phyloP scores from a whole-genome alignment of 2,888 invertebrate species.

The Emmelina monodactyla region DNA sequence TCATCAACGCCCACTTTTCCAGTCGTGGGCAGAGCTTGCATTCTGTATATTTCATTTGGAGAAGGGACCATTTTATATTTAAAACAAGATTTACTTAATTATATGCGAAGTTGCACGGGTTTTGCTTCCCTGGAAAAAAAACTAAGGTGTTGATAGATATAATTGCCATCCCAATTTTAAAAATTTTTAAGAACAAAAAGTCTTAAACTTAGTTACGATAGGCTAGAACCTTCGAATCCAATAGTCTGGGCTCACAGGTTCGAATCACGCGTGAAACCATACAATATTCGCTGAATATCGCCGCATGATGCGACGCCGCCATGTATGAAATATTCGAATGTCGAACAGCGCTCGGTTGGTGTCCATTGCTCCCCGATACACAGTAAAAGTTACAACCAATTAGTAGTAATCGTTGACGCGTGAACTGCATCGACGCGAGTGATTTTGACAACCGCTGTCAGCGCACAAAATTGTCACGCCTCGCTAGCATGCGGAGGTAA shows the following conservation, averaged over 20 bases:
- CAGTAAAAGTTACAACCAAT: conserved; percentile 53
- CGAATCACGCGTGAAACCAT: conserved; percentile 19
- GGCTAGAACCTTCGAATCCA: too few species aligned
- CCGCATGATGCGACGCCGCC: conserved; percentile 25
- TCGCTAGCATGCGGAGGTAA: neutral
- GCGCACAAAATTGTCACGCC: conserved; percentile 18
- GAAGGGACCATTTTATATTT: too few species aligned
- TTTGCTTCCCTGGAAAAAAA: too few species aligned
- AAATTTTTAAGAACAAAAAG: too few species aligned
- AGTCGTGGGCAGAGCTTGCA: too few species aligned
- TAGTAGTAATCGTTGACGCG: conserved; percentile 48
- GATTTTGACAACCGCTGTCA: conserved; percentile 45
- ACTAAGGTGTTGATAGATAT: too few species aligned
- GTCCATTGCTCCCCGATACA: conserved; percentile 20
- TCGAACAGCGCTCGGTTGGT: neutral
- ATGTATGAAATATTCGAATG: conserved; percentile 22
- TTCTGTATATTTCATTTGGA: too few species aligned
- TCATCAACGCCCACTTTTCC: too few species aligned
- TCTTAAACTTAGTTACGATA: too few species aligned
- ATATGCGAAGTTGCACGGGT: too few species aligned
- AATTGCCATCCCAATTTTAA: too few species aligned
- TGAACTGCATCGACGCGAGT: conserved; percentile 29
- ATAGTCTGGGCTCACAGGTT: conserved; percentile 15
- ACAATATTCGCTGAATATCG: conserved; percentile 27
- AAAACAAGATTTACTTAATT: too few species aligned